Evolutionary conservation across 2,113 vertebrate species (phyloP).

Genomic region (Rhinopithecus roxellana): DNA sequence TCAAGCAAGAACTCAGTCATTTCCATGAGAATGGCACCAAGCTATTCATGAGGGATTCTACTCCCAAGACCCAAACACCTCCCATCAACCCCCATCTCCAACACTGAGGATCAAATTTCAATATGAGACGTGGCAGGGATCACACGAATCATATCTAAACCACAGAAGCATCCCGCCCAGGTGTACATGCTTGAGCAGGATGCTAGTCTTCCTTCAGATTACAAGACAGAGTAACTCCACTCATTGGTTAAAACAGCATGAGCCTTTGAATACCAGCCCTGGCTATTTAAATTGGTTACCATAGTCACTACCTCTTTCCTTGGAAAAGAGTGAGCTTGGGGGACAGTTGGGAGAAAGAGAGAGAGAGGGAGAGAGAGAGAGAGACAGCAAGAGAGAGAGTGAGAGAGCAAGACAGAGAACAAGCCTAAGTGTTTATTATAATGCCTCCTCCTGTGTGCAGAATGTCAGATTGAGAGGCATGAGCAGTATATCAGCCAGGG

Average conservation of each 20-base stretch:
- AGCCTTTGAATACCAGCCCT: background rate
- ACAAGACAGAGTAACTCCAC: background rate
- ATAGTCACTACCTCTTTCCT: background rate
- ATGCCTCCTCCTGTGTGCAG: background rate
- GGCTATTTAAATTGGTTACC: background rate
- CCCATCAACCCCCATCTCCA: background rate
- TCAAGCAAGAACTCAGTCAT: background rate
- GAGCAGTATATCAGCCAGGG: background rate
- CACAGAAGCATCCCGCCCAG: background rate
- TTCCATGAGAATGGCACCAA: background rate
- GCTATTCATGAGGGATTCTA: background rate
- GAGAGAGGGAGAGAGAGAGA: too few relatives aligned
- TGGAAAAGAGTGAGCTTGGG: background rate
- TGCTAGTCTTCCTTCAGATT: background rate
- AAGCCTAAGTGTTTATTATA: background rate
- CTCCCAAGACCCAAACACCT: background rate
- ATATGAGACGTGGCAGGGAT: background rate
- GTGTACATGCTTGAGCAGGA: background rate
- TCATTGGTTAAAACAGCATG: background rate
- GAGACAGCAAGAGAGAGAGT: too few relatives aligned
- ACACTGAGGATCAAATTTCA: background rate
- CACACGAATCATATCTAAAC: background rate
- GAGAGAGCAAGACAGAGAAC: rapidly evolving
- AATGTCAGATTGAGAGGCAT: background rate
- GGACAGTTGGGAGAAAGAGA: rapidly evolving